Percentiles rank a stretch among this genome's conserved stretches.
phyloP scores from a whole-genome alignment of 2,888 invertebrate species.

The Deilephila porcellus region DNA sequence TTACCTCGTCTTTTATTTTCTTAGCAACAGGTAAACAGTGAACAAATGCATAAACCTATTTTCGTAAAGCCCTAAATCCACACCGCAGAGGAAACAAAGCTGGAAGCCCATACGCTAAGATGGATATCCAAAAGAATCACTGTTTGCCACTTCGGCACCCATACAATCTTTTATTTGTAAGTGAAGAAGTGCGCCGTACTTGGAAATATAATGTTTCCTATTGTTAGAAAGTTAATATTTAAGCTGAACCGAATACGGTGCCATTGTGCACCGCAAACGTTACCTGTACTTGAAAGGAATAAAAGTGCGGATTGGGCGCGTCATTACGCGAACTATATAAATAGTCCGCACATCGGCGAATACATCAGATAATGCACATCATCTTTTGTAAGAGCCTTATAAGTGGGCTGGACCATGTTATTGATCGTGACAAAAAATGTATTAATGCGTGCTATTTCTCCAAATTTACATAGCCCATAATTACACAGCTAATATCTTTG shows the following conservation, averaged over 20 bases:
- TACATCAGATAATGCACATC: slow-evolving; percentile 51
- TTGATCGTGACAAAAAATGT: slow-evolving; percentile 58
- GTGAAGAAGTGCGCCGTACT: slow-evolving; percentile 81
- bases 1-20: slow-evolving; percentile 1
- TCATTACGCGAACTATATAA: slow-evolving; percentile 51
- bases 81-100: slow-evolving; percentile 15
- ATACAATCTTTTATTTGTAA: slow-evolving; percentile 82
- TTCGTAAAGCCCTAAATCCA: slow-evolving; percentile 21
- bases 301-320: slow-evolving; percentile 62
- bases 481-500: neutral
- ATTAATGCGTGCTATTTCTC: neutral
- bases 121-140: slow-evolving; percentile 60
- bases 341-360: slow-evolving; percentile 65
- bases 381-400: slow-evolving; percentile 62
- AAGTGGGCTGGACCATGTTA: slow-evolving; percentile 72
- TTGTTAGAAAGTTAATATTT: slow-evolving; percentile 83
- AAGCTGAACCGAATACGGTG: slow-evolving; percentile 76
- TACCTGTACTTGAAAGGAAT: slow-evolving; percentile 77
- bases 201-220: slow-evolving; percentile 81
- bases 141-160: slow-evolving; percentile 83
- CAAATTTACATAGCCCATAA: neutral
- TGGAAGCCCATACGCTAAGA: neutral
- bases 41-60: slow-evolving; percentile 5
- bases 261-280: slow-evolving; percentile 71
- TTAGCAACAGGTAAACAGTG: slow-evolving; percentile 6